These are phyloP conservation scores for Eristalis intricaria DNA, from an alignment of 2,888 invertebrate genomes.

Conservation along the genomic window DNA sequence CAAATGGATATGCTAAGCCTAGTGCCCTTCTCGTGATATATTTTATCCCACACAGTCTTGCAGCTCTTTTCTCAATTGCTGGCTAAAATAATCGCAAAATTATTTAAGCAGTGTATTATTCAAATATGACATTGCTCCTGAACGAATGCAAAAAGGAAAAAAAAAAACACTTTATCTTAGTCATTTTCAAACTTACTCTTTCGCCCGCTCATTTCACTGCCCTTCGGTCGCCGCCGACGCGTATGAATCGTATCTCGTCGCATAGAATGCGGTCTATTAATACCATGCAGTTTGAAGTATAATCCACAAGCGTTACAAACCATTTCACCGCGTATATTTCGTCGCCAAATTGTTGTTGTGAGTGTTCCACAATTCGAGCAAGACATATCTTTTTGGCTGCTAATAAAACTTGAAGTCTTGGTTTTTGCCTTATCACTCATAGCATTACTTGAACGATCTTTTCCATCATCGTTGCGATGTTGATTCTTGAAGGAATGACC, in stretches of 20 bases:
- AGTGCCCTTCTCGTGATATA: too few species aligned
- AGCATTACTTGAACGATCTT: constrained; percentile 39
- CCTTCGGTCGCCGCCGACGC: constrained; percentile 92
- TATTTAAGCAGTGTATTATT: too few species aligned
- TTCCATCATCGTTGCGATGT: constrained; percentile 48
- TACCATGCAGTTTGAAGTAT: constrained; percentile 97
- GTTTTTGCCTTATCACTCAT: constrained; percentile 56
- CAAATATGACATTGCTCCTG: too few species aligned
- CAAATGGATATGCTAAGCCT: too few species aligned
- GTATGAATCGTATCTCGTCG: constrained; percentile 98
- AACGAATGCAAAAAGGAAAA: too few species aligned
- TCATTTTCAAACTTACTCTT: constrained; percentile 81
- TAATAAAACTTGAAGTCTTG: constrained; percentile 73
- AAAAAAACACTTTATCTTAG: background rate
- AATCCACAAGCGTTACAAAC: constrained; percentile 99
- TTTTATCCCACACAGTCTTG: too few species aligned
- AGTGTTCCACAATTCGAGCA: constrained; percentile 99
- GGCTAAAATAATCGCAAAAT: too few species aligned
- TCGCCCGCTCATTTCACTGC: constrained; percentile 85
- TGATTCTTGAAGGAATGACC: constrained; percentile 56
- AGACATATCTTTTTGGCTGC: constrained; percentile 86
- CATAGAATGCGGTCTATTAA: constrained; percentile 96
- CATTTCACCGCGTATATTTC: constrained; percentile 98
- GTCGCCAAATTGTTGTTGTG: constrained; percentile 98
- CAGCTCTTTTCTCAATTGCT: too few species aligned